Conservation (phyloP, 2,888 invertebrate genomes). For the Drosophila tanythrix region DNA sequence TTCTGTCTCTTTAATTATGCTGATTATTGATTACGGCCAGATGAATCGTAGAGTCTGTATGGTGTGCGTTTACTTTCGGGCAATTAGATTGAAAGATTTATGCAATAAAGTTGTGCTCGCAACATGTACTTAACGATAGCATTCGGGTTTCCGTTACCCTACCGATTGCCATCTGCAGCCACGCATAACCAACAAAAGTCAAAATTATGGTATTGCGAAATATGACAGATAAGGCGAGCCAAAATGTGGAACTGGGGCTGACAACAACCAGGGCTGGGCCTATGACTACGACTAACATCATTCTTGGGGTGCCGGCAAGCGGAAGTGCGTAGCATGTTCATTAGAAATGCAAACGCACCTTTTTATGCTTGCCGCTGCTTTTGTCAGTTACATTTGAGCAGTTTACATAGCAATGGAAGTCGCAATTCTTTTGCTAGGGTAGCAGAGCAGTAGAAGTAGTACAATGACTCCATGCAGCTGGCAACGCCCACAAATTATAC, state of each 20-base stretch:
- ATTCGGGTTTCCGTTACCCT: neutral
- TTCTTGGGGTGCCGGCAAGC: conserved; percentile 70
- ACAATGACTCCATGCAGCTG: conserved; percentile 52
- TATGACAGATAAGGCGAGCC: conserved; percentile 72
- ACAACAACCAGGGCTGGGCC: conserved; percentile 27
- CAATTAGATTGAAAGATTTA: conserved; percentile 68
- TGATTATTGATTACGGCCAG: conserved; percentile 70
- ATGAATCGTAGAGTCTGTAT: conserved; percentile 30
- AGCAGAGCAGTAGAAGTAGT: conserved; percentile 30
- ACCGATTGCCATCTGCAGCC: conserved; percentile 47
- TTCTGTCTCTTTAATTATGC: conserved; percentile 68
- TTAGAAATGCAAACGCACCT: conserved; percentile 83
- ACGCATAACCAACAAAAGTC: conserved; percentile 67
- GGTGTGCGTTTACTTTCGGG: conserved; percentile 37
- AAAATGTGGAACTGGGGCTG: conserved; percentile 16
- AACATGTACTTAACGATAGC: conserved; percentile 22
- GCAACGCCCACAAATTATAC: conserved; percentile 74
- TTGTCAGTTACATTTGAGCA: conserved; percentile 63
- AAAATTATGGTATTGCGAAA: conserved; percentile 77
- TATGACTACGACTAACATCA: conserved; percentile 59
- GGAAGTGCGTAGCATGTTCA: conserved; percentile 83
- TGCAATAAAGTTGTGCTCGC: conserved; percentile 27
- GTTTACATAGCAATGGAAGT: conserved; percentile 58
- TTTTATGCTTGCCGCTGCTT: conserved; percentile 55
- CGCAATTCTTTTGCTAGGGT: conserved; percentile 29